phyloP scores from a whole-genome alignment of 35 echinoderm and acorn worm genomes.

The Apostichopus californicus region DNA sequence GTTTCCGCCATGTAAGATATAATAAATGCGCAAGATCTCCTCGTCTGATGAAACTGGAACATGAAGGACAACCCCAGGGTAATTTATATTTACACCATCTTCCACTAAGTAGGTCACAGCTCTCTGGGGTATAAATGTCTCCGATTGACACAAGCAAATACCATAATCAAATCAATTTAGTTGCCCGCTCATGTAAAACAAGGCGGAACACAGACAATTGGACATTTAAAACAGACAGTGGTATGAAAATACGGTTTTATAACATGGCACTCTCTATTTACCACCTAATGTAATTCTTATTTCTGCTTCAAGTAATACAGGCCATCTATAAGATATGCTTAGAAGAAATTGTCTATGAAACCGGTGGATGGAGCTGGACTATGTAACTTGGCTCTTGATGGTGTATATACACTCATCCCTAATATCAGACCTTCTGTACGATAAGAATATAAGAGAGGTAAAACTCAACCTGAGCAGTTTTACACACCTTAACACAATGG shows the following conservation, averaged over 20 bases:
- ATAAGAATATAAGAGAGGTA: no score
- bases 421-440: no score
- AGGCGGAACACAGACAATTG: neutral
- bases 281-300: neutral
- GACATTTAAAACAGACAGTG: neutral
- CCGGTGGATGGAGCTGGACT: no score
- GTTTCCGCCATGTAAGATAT: neutral
- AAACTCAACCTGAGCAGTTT: no score
- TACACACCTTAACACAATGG: no score
- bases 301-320: no score
- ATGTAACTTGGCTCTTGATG: no score
- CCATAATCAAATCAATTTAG: slow-evolving; percentile 46
- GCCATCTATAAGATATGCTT: no score
- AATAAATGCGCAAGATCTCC: neutral
- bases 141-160: slow-evolving; percentile 36
- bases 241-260: neutral
- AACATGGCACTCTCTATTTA: neutral
- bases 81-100: slow-evolving; percentile 19
- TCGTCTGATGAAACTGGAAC: slow-evolving; percentile 1
- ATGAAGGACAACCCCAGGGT: neutral
- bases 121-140: slow-evolving; percentile 15
- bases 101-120: slow-evolving; percentile 20
- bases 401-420: no score
- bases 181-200: slow-evolving; percentile 2
- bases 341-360: no score